Conservation (phyloP, 92 coral and sea anemone genomes). For the Epizoanthus scotinus region DNA sequence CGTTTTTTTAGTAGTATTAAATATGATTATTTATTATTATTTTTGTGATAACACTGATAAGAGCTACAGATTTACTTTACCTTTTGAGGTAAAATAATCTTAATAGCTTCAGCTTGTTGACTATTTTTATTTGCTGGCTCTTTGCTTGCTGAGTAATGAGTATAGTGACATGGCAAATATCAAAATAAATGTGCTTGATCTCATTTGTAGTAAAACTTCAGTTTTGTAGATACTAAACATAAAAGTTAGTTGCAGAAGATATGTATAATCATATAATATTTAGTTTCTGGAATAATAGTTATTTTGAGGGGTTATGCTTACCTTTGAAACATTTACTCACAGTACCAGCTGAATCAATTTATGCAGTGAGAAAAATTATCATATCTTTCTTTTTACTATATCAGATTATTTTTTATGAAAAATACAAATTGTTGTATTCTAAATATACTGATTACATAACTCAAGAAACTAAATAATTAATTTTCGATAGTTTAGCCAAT, state of each 20-base stretch:
- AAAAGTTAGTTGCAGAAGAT: not conserved
- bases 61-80: not conserved
- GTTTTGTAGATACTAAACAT: not conserved
- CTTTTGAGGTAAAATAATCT: not conserved
- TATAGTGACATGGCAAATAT: slow-evolving; percentile 31
- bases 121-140: slow-evolving; percentile 6
- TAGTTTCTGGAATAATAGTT: not conserved
- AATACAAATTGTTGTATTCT: no score
- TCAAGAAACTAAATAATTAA: no score
- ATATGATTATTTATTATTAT: not conserved
- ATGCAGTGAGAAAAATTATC: not conserved
- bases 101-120: slow-evolving; percentile 9
- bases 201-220: not conserved
- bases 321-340: not conserved
- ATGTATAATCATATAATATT: not conserved
- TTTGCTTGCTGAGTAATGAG: not conserved
- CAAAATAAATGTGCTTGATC: not conserved
- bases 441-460: no score
- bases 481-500: no score
- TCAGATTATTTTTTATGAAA: no score
- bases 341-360: not conserved
- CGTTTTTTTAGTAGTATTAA: no score
- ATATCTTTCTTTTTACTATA: not conserved
- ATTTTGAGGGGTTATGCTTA: not conserved
- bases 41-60: not conserved